phyloP scores from a whole-genome alignment of 1,140 invertebrate genomes.

The Drosophila parvula region DNA sequence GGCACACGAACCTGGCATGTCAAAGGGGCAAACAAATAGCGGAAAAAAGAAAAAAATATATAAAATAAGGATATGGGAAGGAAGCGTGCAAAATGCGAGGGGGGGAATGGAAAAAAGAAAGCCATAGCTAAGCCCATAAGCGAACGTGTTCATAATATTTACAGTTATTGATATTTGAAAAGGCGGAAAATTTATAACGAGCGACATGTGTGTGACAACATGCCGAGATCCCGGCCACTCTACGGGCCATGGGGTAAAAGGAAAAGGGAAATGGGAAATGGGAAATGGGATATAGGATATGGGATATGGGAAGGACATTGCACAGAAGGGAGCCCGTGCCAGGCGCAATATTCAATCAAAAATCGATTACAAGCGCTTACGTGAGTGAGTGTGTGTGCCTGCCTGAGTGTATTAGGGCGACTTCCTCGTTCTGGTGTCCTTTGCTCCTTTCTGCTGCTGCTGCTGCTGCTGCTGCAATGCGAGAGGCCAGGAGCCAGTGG shows the following conservation, averaged over 20 bases:
- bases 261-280: neutral
- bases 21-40: slow-evolving; percentile 58
- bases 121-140: slow-evolving; percentile 71
- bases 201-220: slow-evolving; percentile 83
- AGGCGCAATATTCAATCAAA: slow-evolving; percentile 83
- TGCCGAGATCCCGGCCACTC: slow-evolving; percentile 32
- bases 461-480: slow-evolving; percentile 19
- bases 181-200: slow-evolving; percentile 84
- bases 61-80: slow-evolving; percentile 3
- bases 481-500: slow-evolving; percentile 24
- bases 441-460: slow-evolving; percentile 4
- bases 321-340: slow-evolving; percentile 18
- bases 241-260: neutral
- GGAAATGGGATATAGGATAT: neutral
- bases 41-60: slow-evolving; percentile 34
- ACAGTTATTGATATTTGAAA: slow-evolving; percentile 84
- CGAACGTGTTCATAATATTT: slow-evolving; percentile 84
- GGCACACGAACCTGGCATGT: slow-evolving; percentile 43
- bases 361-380: slow-evolving; percentile 80
- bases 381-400: slow-evolving; percentile 17
- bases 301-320: slow-evolving; percentile 9
- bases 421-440: slow-evolving; percentile 9
- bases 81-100: slow-evolving; percentile 19
- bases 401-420: slow-evolving; percentile 41
- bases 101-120: slow-evolving; percentile 24